Percentiles rank a stretch among this genome's conserved stretches.
Conservation (phyloP, 2,797 vertebrate genomes). For the Serranus cabrilla region DNA sequence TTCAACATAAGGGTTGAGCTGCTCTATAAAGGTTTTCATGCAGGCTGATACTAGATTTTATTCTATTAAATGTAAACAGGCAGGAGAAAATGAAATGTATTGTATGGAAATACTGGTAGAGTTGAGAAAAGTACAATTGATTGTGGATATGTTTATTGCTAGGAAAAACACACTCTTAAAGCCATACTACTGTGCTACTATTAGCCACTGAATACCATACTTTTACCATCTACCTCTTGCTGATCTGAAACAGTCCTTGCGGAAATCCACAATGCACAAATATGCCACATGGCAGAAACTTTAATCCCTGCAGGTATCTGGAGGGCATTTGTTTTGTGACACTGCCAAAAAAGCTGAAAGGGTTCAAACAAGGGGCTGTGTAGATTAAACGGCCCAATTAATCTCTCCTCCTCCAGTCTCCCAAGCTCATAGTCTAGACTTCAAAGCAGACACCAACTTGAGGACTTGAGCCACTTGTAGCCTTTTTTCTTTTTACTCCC, state of each 20-base stretch:
- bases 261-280: conserved; percentile 51
- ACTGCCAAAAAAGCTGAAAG: conserved; percentile 58
- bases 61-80: background rate
- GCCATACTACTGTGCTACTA: conserved; percentile 9
- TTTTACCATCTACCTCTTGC: conserved; percentile 33
- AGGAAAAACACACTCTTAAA: conserved; percentile 14
- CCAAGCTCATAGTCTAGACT: conserved; percentile 59
- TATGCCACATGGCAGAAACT: conserved; percentile 55
- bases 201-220: conserved; percentile 10
- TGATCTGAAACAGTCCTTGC: conserved; percentile 47
- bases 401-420: conserved; percentile 61
- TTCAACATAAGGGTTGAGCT: too few species aligned
- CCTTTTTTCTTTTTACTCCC: conserved; percentile 10
- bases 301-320: conserved; percentile 60
- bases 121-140: background rate
- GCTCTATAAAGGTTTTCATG: too few species aligned
- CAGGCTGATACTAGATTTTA: background rate
- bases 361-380: conserved; percentile 59
- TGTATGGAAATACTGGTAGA: background rate
- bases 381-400: conserved; percentile 71
- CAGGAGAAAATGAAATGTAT: background rate
- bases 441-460: conserved; percentile 67
- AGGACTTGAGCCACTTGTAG: conserved; percentile 65
- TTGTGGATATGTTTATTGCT: background rate
- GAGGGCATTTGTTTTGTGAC: conserved; percentile 61